Base-by-base conservation (phyloP, 2,113 vertebrate genomes). In the Trochalopteron elliotii region DNA sequence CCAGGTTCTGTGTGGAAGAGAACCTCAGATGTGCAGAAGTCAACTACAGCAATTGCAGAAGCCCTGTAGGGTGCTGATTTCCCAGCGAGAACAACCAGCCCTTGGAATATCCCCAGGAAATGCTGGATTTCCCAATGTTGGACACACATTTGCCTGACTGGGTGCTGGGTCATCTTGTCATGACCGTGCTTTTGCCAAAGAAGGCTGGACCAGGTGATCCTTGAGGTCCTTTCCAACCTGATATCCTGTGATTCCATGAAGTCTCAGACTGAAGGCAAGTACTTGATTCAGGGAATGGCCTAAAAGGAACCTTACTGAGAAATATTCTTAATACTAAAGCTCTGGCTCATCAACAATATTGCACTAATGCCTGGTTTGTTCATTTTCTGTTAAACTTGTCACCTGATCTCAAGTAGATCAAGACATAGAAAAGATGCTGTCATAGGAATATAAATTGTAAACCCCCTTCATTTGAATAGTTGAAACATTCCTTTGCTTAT, bases 1-100 rank as follows among this genome's bases (percentile, higher is more conserved):
- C 79, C 53, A 75, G 1, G 0, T 8, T 31, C 28, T 25, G 17
- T 9, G 24, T 22, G 31, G 8, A 44, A 13, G 24, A 76, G 71
- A 55, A 21, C 10, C 10, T 27, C 0, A 3, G 21, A 10, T 12
- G 7, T 40, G 2, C 0, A 40, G 21, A 47, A 61, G 21, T 47
- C 35, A 55, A 15, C 30, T 23, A 6, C 17, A 35, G 24, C 17
- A 61, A 9, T 1, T 47, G 25, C 3, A 27, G 63, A 18, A 76
- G 21, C 17, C 6, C 21, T 9, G 1, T 1, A 4, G n/a, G 69
- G 39, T 31, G 55, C 55, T 52, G 56, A 22, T 40, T 60, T 31
- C 61, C 60, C 33, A 14, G 6, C 3, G 28, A 67, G 39, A 67
- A 45, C 52, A n/a, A 12, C 11, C n/a, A 31, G n/a, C n/a, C 47